Conservation (phyloP, 2,797 vertebrate species). For the Carduelis carduelis region DNA sequence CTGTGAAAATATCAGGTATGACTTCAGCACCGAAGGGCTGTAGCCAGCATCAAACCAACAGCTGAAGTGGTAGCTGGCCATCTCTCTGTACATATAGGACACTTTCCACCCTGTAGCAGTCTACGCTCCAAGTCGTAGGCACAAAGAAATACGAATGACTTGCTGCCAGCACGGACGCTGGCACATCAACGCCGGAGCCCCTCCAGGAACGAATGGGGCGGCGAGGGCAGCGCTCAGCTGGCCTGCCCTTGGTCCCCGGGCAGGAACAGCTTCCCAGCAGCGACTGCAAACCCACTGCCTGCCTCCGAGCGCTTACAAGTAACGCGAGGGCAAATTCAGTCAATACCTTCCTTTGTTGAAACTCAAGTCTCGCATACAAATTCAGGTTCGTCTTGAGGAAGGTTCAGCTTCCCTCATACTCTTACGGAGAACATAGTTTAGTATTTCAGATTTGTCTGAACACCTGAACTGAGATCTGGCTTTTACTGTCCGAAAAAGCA, state of each 20-base stretch:
- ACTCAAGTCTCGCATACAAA: neutral
- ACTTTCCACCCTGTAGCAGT: neutral
- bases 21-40: neutral
- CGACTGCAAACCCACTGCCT: neutral
- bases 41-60: neutral
- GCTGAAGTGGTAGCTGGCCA: neutral
- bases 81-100: neutral
- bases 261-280: neutral
- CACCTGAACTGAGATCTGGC: neutral
- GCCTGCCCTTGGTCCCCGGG: neutral
- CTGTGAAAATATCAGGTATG: neutral
- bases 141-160: neutral
- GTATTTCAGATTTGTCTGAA: neutral
- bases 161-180: neutral
- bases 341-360: neutral
- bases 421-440: neutral
- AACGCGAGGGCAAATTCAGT: neutral
- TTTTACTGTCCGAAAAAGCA: neutral
- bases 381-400: neutral
- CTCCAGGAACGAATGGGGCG: accelerated
- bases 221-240: neutral
- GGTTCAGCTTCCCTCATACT: neutral
- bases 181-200: neutral
- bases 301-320: accelerated
- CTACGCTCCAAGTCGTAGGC: neutral